Base-by-base conservation (phyloP, 2,113 vertebrate species). In the Leptosomus discolor region DNA sequence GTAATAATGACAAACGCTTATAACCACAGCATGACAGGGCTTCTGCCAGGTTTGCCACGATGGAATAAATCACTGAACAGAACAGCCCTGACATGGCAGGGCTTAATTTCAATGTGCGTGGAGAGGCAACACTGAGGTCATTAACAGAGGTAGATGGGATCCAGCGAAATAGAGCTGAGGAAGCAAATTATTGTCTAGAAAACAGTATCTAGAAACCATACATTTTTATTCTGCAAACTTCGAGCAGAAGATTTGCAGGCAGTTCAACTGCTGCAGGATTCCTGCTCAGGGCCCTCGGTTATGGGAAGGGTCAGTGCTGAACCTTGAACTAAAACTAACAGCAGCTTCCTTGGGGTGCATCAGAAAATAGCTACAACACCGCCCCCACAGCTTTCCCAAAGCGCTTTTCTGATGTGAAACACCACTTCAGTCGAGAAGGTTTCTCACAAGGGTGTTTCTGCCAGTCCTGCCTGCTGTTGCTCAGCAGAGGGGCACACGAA, bases 91-190 rank as follows among this genome's bases (percentile, higher is more conserved):
- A 24, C 22, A 0, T 1, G 32, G 68, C 45, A 34, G 54, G 27
- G 61, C 46, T 41, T 7, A 46, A 53, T 54, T 48, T 19, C 60
- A 23, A 12, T 0, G 41, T 36, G 7, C 1, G 0, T 2, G 15
- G 39, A 39, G 29, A 39, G 41, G 43, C 50, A 34, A 54, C 26
- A 23, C 11, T n/a, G 15, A 22, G 4, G 16, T 13, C 27, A 2
- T 16, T 36, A 16, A 16, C 7, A 30, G 39, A 34, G 34, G 19
- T 1, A 24, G 41, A 22, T 6, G 34, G 41, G 60, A 88, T 37
- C 27, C 74, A 29, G 1, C 0, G 1, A 73, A 50, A 27, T 0
- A 0, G 41, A 71, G 58, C 46, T 3, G 0, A 63, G 13, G 60
- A 43, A 61, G 15, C 8, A 54, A 54, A 73, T 7, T 18, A 21